Evolutionary conservation across 2,797 vertebrate species (phyloP), one percentile per base, ranked within the genome.

Genomic region (Tympanoctomys barrerae): DNA sequence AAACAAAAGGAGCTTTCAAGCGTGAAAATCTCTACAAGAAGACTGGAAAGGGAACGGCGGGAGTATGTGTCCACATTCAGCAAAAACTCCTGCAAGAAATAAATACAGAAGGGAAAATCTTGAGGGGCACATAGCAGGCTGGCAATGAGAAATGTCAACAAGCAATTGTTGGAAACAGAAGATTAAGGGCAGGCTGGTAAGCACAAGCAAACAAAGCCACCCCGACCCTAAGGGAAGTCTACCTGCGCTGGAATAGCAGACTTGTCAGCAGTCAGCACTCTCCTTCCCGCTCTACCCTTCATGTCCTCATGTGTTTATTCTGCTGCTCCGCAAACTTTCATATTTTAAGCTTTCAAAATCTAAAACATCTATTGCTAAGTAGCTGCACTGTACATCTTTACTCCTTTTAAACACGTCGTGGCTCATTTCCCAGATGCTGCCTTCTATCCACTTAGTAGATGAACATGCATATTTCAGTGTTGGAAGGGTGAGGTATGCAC

Each of bases 401-500:
- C 7, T 70, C 13, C 62, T 89, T 96, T 62, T 42, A 68, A 59
- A 87, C 2, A 61, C 14, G 66, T 71, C 42, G 22, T 52, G 2
- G 64, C 3, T 81, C 54, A 52, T 77, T 90, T 93, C 68, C 42
- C 80, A 46, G 19, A 39, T 59, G 26, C 21, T 46, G 62, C 92
- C 31, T 92, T 96, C 2, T 54, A 73, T 73, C 79, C 7, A 26
- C 18, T 6, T 22, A 9, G 24, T 79, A 75, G 52, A 77, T 4
- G 54, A 73, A 79, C 14, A 77, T 90, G 88, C 75, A 86, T 49
- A 57, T 62, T 80, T 75, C 0, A 62, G 11, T 31, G 7, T 39
- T 96, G 22, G n/a, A 81, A 94, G 87, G n/a, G 73, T 80, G 92
- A 81, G 70, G n/a, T 91, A 80, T 28, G 7, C 75, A 79, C 54